Evolutionary conservation across 2,113 vertebrate genomes (phyloP), one percentile per base, ranked within the genome.

Genomic region (Gavialis gangeticus): DNA sequence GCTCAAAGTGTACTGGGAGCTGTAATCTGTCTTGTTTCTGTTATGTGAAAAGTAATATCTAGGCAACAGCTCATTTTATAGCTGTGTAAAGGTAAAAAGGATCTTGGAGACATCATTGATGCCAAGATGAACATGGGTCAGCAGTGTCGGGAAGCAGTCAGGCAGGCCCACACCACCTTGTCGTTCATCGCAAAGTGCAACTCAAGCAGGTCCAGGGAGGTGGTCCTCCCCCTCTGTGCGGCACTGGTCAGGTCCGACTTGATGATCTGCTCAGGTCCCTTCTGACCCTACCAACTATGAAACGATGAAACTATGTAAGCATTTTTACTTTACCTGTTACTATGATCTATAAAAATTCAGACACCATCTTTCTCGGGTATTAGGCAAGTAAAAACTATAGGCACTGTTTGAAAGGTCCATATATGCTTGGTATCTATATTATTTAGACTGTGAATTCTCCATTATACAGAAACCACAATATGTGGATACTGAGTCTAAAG

Each of bases 61-160:
- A 4, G 24, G 28, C 4, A 10, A 17, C 15, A 14, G 22, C 0
- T 66, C 88, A 57, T 12, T 55, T 0, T 16, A 28, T 19, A 15
- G 63, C 58, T 91, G 30, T 12, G 2, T 5, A 34, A 34, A 34
- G 34, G 34, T 34, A 34, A 34, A 34, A 34, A 34, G 34, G 34
- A 34, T 34, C 34, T 34, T 34, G 34, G 34, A 34, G 34, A 4
- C 34, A 34, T 34, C 34, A 34, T 5, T 34, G 34, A 34, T 34
- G 34, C 34, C 34, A 34, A 34, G 34, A 34, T 34, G 34, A 34
- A 34, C 34, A 34, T 34, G 34, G 34, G 34, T 5, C 34, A 5
- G 34, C 34, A 34, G 34, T 34, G 34, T 34, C 4, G 34, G 34
- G 34, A 34, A 34, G 34, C 34, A 34, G 34, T 34, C 34, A 34